These are phyloP conservation scores for Enteromius argenteus DNA, from an alignment of 2,797 vertebrate species.

Conservation along the genomic window DNA sequence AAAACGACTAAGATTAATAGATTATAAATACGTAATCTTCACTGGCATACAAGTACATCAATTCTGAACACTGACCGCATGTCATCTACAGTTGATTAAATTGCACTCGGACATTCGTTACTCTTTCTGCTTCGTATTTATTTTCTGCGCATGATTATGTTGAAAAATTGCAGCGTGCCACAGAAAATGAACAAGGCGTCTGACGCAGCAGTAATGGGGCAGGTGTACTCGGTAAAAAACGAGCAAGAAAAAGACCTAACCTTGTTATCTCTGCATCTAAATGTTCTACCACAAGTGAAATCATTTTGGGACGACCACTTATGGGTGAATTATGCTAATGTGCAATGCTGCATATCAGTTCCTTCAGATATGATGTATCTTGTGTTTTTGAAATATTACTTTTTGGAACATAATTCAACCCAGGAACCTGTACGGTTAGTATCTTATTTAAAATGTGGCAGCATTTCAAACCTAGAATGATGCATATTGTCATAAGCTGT, in stretches of 20 bases:
- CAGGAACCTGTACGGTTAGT: background rate
- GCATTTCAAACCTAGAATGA: conserved; percentile 4
- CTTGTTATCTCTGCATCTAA: conserved; percentile 26
- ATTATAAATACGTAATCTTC: conserved; percentile 7
- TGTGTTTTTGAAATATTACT: background rate
- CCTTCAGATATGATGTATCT: background rate
- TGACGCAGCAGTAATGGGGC: background rate
- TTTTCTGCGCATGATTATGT: background rate
- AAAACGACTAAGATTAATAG: conserved; percentile 15
- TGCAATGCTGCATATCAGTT: background rate
- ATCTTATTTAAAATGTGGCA: background rate
- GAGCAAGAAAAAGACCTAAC: background rate
- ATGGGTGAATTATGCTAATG: conserved; percentile 25
- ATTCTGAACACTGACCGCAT: background rate
- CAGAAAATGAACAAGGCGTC: background rate
- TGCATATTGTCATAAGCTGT: background rate
- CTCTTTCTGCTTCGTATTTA: background rate
- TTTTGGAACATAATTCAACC: conserved; percentile 2
- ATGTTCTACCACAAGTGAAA: background rate
- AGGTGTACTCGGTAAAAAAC: background rate
- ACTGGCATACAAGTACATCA: background rate
- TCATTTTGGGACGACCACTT: background rate
- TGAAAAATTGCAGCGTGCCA: background rate
- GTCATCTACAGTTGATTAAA: conserved; percentile 15
- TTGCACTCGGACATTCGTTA: background rate